These are phyloP conservation scores for Hirtodrosophila confusa DNA, from an alignment of 2,888 invertebrate genomes.

Conservation along the genomic window DNA sequence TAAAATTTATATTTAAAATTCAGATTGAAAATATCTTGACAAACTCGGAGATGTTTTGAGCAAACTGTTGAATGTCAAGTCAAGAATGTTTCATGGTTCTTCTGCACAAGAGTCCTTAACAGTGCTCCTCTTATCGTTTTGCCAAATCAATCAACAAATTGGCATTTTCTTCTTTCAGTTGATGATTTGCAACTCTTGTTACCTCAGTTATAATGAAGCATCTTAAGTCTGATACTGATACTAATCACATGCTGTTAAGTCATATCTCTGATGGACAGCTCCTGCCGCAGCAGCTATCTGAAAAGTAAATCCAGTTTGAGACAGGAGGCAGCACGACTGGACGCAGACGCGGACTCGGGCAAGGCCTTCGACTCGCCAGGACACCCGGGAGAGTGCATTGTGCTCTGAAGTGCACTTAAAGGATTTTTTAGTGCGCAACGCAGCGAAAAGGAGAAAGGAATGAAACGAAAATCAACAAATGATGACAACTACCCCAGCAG, in stretches of 20 bases:
- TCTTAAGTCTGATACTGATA: conserved; percentile 39
- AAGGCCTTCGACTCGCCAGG: conserved; percentile 12
- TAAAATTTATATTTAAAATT: too few relatives aligned
- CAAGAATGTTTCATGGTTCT: too few relatives aligned
- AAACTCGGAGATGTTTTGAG: too few relatives aligned
- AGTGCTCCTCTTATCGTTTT: not conserved
- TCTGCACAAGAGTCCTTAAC: too few relatives aligned
- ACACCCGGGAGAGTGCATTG: conserved; percentile 69
- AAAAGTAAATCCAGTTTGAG: conserved; percentile 45
- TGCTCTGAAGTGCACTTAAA: conserved; percentile 79
- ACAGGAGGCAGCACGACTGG: conserved; percentile 10
- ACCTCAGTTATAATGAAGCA: conserved; percentile 5
- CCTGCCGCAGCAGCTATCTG: conserved; percentile 14
- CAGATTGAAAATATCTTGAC: too few relatives aligned
- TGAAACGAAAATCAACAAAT: conserved; percentile 70
- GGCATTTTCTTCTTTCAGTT: conserved; percentile 1
- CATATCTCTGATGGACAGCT: conserved; percentile 46
- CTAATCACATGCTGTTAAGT: conserved; percentile 49
- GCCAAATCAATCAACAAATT: conserved; percentile 7
- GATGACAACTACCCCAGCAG: conserved; percentile 73
- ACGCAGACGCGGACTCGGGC: conserved; percentile 7
- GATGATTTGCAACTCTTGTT: conserved; percentile 38
- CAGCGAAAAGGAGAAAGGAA: conserved; percentile 43
- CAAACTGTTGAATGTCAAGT: too few relatives aligned
- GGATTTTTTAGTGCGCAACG: conserved; percentile 61